A percentile compares a stretch with the other conserved stretches of the same genome.
Conservation (phyloP, 2,888 invertebrate species). For the Apodemia zela region DNA sequence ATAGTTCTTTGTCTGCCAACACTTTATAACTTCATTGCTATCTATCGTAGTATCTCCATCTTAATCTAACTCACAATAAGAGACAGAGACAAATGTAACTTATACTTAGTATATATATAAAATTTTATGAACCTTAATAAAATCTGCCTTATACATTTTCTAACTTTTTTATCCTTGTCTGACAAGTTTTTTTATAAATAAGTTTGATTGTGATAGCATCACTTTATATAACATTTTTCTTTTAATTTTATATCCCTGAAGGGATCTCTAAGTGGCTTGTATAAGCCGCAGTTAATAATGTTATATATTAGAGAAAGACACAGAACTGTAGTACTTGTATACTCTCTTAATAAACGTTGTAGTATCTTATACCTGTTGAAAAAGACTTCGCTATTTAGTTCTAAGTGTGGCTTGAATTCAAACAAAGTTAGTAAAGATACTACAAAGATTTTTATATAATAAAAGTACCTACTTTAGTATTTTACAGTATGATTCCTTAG, state of each 20-base stretch:
- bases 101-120: background rate
- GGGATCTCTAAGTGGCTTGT: background rate
- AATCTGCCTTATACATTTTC: background rate
- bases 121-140: background rate
- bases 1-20: background rate
- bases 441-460: too few species aligned
- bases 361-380: too few species aligned
- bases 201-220: background rate
- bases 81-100: conserved; percentile 2
- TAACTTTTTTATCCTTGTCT: conserved; percentile 2
- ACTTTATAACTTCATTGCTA: background rate
- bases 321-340: too few species aligned
- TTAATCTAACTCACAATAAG: background rate
- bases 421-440: too few species aligned
- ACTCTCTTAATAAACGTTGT: too few species aligned
- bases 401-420: too few species aligned
- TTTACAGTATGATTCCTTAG: too few species aligned
- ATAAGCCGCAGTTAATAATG: too few species aligned
- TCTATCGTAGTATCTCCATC: background rate
- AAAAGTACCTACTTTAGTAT: too few species aligned
- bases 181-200: background rate
- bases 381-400: too few species aligned
- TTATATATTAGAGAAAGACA: too few species aligned
- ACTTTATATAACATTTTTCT: background rate
- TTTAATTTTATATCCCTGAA: background rate